These are phyloP conservation scores for Lordiphosa andalusiaca DNA, from an alignment of 2,888 invertebrate genomes.

Conservation along the genomic window DNA sequence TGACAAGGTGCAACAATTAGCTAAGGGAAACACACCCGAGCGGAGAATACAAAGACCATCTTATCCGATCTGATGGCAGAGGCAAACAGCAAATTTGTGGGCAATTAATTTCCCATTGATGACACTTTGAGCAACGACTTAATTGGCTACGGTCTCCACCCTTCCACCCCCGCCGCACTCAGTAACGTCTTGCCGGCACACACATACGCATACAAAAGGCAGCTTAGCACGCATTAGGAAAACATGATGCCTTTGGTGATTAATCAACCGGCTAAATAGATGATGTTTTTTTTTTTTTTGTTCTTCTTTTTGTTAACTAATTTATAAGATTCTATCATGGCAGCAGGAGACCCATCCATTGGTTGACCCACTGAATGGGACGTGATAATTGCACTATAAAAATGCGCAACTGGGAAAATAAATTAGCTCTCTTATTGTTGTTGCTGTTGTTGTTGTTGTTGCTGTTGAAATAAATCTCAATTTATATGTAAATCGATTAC, in stretches of 20 bases:
- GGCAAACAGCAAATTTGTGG: slow-evolving; percentile 28
- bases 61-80: not conserved
- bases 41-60: slow-evolving; percentile 20
- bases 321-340: slow-evolving; percentile 66
- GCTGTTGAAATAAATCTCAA: slow-evolving; percentile 63
- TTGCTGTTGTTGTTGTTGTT: slow-evolving; percentile 7
- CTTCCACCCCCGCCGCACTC: too few relatives aligned
- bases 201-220: slow-evolving; percentile 26
- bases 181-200: not conserved
- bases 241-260: slow-evolving; percentile 63
- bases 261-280: slow-evolving; percentile 64
- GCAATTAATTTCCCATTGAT: slow-evolving; percentile 72
- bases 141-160: slow-evolving; percentile 59
- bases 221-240: slow-evolving; percentile 53
- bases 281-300: slow-evolving; percentile 23
- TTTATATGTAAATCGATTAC: slow-evolving; percentile 74
- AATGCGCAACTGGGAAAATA: slow-evolving; percentile 61
- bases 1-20: slow-evolving; percentile 54
- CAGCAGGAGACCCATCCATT: not conserved
- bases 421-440: slow-evolving; percentile 42
- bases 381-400: slow-evolving; percentile 69
- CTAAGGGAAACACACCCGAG: slow-evolving; percentile 22
- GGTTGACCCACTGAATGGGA: slow-evolving; percentile 34
- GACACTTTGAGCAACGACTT: slow-evolving; percentile 64
- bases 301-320: slow-evolving; percentile 50